These are phyloP conservation scores for Orthonychiurus folsomi DNA, from an alignment of 2,888 invertebrate genomes.

Conservation along the genomic window DNA sequence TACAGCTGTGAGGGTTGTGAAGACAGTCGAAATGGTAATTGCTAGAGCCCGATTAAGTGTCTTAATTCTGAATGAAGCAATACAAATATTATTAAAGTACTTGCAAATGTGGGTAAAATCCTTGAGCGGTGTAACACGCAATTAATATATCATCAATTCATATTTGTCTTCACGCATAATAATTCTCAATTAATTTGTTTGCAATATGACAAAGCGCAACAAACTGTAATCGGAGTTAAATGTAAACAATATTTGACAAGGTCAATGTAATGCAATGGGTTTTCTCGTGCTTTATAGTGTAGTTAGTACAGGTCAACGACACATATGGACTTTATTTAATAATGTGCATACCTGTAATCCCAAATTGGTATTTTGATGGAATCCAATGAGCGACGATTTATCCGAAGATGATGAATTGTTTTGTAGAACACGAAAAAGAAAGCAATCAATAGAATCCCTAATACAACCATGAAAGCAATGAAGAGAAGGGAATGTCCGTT, in stretches of 20 bases:
- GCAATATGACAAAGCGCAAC: no score
- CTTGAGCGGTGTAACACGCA: conserved; percentile 24
- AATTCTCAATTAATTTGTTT: no score
- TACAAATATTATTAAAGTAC: conserved; percentile 23
- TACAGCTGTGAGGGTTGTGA: conserved; percentile 24
- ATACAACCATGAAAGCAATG: background rate
- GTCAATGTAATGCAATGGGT: no score
- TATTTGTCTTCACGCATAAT: no score
- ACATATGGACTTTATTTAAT: no score
- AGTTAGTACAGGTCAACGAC: no score
- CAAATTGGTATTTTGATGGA: background rate
- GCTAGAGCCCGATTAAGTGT: conserved; percentile 29
- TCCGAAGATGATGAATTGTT: background rate
- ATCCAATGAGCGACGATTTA: background rate
- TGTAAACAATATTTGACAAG: no score
- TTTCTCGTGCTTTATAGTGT: no score
- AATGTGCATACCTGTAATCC: conserved; percentile 12
- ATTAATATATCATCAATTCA: conserved; percentile 13
- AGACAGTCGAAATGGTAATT: conserved; percentile 20
- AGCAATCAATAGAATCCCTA: background rate
- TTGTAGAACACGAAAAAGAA: background rate
- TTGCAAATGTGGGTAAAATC: conserved; percentile 27
- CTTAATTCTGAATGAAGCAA: conserved; percentile 22
- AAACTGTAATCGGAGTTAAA: no score
- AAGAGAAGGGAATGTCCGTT: background rate